phyloP scores from a whole-genome alignment of 2,888 invertebrate species.

The Cyclophora punctaria region DNA sequence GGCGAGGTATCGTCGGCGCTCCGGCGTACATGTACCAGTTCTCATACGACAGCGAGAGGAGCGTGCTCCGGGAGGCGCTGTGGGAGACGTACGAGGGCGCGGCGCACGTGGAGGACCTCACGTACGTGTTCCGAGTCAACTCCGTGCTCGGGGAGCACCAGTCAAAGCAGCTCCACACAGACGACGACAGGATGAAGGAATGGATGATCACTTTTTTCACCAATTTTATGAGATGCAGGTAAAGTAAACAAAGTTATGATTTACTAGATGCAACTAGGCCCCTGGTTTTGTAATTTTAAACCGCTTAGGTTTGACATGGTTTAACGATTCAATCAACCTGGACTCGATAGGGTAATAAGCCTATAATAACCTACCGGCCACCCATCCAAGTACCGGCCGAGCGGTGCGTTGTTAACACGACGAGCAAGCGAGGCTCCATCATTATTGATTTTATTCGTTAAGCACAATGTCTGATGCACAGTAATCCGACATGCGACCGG shows the following conservation, averaged over 20 bases:
- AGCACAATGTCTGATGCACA: background rate
- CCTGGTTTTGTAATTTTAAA: too few relatives aligned
- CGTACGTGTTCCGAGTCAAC: slow-evolving; percentile 41
- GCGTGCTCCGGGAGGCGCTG: slow-evolving; percentile 37
- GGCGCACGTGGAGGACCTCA: slow-evolving; percentile 57
- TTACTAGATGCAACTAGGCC: too few relatives aligned
- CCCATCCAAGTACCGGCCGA: too few relatives aligned
- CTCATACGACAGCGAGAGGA: slow-evolving; percentile 49
- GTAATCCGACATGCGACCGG: background rate
- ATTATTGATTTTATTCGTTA: too few relatives aligned
- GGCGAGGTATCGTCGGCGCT: slow-evolving; percentile 13
- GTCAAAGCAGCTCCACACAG: background rate
- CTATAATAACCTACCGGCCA: too few relatives aligned
- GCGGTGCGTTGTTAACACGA: too few relatives aligned
- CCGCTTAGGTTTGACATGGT: too few relatives aligned
- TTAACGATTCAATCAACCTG: too few relatives aligned
- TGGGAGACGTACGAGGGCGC: slow-evolving; percentile 32
- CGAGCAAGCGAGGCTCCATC: too few relatives aligned
- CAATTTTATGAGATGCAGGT: slow-evolving; percentile 19
- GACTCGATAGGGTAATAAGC: too few relatives aligned
- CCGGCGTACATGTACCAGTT: slow-evolving; percentile 57
- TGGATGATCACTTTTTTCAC: slow-evolving; percentile 15
- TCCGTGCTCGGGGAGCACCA: slow-evolving; percentile 4
- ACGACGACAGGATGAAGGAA: slow-evolving; percentile 15
- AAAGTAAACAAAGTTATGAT: background rate